Percentiles rank a stretch among this genome's conserved stretches.
Conservation (phyloP, 2,888 invertebrate species). For the Megaustenia siamemsis region DNA sequence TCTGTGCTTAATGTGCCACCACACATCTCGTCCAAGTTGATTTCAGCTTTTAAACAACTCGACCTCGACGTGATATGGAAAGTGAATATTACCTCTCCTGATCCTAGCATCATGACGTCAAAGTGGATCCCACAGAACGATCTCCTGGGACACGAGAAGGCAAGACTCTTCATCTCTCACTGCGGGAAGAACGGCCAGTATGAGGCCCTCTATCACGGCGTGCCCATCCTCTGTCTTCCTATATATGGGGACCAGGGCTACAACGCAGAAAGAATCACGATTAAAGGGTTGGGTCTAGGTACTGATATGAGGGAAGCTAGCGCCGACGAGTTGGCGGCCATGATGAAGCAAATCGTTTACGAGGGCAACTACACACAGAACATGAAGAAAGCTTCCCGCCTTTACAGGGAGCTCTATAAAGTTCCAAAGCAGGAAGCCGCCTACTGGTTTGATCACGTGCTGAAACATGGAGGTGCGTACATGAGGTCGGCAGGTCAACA, state of each 20-base stretch:
- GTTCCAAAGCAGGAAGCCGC: slow-evolving; percentile 63
- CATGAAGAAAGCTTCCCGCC: slow-evolving; percentile 47
- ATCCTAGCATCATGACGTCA: slow-evolving; percentile 52
- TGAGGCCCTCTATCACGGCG: slow-evolving; percentile 68
- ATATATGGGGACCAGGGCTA: slow-evolving; percentile 61
- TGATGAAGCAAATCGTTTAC: slow-evolving; percentile 21
- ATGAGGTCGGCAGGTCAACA: slow-evolving; percentile 62
- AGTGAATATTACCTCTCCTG: slow-evolving; percentile 53
- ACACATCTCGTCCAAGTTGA: slow-evolving; percentile 49
- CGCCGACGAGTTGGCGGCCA: not conserved
- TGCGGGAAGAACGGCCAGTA: slow-evolving; percentile 67
- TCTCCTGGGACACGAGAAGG: slow-evolving; percentile 62
- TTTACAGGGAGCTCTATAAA: slow-evolving; percentile 54
- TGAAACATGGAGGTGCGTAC: slow-evolving; percentile 65
- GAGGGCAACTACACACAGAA: slow-evolving; percentile 43
- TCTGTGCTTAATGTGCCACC: slow-evolving; percentile 52
- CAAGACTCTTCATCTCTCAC: slow-evolving; percentile 65
- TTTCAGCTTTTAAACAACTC: slow-evolving; percentile 54
- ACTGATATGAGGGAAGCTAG: slow-evolving; percentile 25
- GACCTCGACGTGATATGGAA: slow-evolving; percentile 56
- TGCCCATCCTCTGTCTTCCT: slow-evolving; percentile 66
- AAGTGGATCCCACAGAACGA: slow-evolving; percentile 68
- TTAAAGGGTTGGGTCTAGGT: slow-evolving; percentile 38
- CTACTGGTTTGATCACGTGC: slow-evolving; percentile 68
- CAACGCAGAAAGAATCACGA: slow-evolving; percentile 49